Evolutionary conservation across 2,113 vertebrate species (phyloP).

Genomic region (Tragelaphus imberbis): DNA sequence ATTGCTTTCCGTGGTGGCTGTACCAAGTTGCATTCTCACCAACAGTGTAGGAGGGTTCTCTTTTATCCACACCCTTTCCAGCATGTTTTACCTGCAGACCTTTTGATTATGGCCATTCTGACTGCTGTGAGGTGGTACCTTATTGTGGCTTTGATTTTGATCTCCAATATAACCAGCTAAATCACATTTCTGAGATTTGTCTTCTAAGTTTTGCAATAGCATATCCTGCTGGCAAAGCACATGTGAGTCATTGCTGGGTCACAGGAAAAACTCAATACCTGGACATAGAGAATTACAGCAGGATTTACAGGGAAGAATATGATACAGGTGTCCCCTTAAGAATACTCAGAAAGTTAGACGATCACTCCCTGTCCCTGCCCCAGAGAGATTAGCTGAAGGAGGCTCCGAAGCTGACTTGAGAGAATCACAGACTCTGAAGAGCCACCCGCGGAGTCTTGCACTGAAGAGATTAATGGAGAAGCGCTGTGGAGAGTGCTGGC

Average conservation of each 20-base stretch:
- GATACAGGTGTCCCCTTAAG: background rate
- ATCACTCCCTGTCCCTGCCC: constrained; percentile 25
- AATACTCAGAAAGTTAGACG: constrained; percentile 13
- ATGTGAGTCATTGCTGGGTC: background rate
- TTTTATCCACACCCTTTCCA: background rate
- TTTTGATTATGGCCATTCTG: background rate
- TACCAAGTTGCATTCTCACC: background rate
- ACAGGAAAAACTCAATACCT: background rate
- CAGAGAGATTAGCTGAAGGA: background rate
- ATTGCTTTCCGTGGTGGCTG: background rate
- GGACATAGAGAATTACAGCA: background rate
- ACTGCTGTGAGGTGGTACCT: background rate
- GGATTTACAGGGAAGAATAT: background rate
- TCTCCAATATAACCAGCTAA: background rate
- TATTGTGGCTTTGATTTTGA: background rate
- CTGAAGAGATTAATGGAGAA: background rate
- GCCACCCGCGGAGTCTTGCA: background rate
- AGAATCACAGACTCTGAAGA: background rate
- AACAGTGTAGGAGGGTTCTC: background rate
- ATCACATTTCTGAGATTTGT: background rate
- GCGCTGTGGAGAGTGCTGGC: background rate
- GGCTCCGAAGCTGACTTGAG: background rate
- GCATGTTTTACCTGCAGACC: background rate
- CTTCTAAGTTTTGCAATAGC: background rate
- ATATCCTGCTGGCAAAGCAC: background rate